These are phyloP conservation scores for Orchesella cincta DNA, from an alignment of 1,140 invertebrate genomes.

Conservation along the genomic window DNA sequence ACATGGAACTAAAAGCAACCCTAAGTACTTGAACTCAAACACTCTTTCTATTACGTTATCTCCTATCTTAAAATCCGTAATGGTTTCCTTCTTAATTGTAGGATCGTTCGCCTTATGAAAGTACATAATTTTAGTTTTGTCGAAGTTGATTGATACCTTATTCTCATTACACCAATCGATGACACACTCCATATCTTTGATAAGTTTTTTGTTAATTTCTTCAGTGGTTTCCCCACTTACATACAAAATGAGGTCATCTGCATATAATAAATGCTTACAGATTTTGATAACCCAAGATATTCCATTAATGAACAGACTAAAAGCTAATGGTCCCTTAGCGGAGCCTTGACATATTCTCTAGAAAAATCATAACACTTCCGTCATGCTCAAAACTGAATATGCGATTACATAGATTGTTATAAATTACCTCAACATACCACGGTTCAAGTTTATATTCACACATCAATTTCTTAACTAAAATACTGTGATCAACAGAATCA, in stretches of 20 bases:
- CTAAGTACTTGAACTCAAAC: neutral
- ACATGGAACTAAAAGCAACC: neutral
- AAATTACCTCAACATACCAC: neutral
- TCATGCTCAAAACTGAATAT: neutral
- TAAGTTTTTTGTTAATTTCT: neutral
- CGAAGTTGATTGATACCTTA: neutral
- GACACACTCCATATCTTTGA: neutral
- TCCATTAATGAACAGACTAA: slow-evolving; percentile 49
- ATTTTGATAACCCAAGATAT: slow-evolving; percentile 36
- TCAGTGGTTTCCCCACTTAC: neutral
- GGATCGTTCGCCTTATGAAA: neutral
- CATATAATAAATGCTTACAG: slow-evolving; percentile 44
- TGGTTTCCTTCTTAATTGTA: neutral
- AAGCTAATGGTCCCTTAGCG: slow-evolving; percentile 50
- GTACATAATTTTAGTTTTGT: slow-evolving; percentile 2
- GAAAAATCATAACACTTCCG: neutral
- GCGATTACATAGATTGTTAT: neutral
- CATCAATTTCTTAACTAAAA: slow-evolving; percentile 29
- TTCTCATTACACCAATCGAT: neutral
- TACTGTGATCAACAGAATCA: slow-evolving; percentile 45
- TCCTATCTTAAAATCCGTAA: neutral
- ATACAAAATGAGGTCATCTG: slow-evolving; percentile 51
- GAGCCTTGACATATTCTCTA: slow-evolving; percentile 52
- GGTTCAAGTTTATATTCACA: neutral
- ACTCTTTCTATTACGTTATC: neutral